Evolutionary conservation across 2,113 vertebrate genomes (phyloP), one percentile per base, ranked within the genome.

Genomic region (Colistium nudipinnis): DNA sequence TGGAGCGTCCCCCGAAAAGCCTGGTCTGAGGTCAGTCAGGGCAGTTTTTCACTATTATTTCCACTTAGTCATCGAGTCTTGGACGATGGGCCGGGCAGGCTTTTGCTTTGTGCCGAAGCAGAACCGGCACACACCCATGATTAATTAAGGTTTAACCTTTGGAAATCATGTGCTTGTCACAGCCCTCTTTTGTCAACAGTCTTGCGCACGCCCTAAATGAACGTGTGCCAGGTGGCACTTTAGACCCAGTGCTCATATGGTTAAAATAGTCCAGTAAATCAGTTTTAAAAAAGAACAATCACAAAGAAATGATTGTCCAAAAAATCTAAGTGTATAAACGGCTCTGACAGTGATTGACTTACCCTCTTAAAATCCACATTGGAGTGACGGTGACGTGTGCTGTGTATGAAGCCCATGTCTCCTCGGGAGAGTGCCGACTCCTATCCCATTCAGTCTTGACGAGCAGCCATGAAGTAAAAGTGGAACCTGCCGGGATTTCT

Each of bases 401-500:
- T 47, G 25, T 2, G 12, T 39, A 38, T 38, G 9, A 69, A 64
- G 62, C 33, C 55, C 4, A 16, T 33, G 51, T 60, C 28, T 25
- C 53, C 19, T 30, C 17, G 4, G 4, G 45, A 71, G 51, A 22
- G 38, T 44, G 76, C 49, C 60, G 71, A 69, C 68, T 80, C 65
- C n/a, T n/a, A 39, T 77, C 51, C 30, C 12, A 56, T 35, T 64
- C 47, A 68, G 62, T 12, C 63, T 62, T 31, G 28, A 59, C 31
- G n/a, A 53, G 53, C n/a, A 38, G 33, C 53, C 39, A 55, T 53
- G 61, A 72, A 5, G 39, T 43, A n/a, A 53, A 59, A 43, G 19
- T 4, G 2, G 20, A 22, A 43, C 51, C 27, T 10, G 45, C 35
- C 33, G 2, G 53, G 17, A 51, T 44, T 61, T 44, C 14, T 43